Percentiles rank a stretch among this genome's conserved stretches.
Evolutionary conservation across 2,797 vertebrate genomes (phyloP).

Genomic region (Rhinatrema bivittatum): DNA sequence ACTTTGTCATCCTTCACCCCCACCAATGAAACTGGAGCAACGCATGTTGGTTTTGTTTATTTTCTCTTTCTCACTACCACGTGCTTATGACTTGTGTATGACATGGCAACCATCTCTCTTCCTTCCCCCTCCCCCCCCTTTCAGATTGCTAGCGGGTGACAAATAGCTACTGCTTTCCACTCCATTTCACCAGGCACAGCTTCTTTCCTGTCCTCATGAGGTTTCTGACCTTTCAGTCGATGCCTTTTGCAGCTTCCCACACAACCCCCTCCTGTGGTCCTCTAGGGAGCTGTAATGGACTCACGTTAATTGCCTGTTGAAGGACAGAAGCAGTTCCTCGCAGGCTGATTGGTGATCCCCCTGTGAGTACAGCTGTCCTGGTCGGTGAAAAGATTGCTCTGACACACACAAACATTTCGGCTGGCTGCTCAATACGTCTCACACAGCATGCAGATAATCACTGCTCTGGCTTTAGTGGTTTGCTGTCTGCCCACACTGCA

Average conservation of each 20-base stretch:
- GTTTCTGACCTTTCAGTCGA: conserved; percentile 72
- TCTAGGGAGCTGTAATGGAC: conserved; percentile 74
- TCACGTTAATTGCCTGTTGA: conserved; percentile 80
- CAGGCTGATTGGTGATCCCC: conserved; percentile 72
- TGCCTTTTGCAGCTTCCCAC: conserved; percentile 56
- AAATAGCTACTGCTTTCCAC: conserved; percentile 76
- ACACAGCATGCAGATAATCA: conserved; percentile 23
- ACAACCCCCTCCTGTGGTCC: conserved; percentile 43
- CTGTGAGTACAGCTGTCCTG: conserved; percentile 68
- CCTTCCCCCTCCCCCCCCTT: conserved; percentile 1
- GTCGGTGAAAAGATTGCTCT: conserved; percentile 63
- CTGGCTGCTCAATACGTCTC: conserved; percentile 29
- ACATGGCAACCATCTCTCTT: conserved; percentile 12
- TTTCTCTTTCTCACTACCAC: background rate
- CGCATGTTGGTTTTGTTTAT: conserved; percentile 1
- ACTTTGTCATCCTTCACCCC: conserved; percentile 6
- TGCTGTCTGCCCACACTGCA: conserved; percentile 30
- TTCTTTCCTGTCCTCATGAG: conserved; percentile 59
- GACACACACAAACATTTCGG: conserved; percentile 46
- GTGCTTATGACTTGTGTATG: conserved; percentile 34
- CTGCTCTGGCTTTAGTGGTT: conserved; percentile 27
- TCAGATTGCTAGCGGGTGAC: conserved; percentile 67
- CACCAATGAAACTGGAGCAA: background rate
- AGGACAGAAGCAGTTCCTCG: conserved; percentile 74
- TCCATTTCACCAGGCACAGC: conserved; percentile 69